Evolutionary conservation across 53 echinoderm and acorn worm species (phyloP), one percentile per base, ranked within the genome.

Genomic region (Actinopyga echinites): DNA sequence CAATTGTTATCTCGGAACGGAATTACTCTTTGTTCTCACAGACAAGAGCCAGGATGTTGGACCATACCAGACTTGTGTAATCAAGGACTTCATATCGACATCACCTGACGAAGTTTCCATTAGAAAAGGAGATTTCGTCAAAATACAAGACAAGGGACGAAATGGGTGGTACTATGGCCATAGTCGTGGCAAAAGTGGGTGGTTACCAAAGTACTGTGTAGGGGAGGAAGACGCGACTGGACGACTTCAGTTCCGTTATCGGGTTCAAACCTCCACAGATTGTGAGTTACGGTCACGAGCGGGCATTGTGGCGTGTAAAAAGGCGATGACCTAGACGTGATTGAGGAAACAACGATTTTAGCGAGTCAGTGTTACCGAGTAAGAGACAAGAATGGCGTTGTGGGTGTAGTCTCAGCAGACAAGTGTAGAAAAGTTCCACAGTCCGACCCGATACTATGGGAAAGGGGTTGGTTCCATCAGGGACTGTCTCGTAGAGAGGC

Each of bases 401-500:
- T 77, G 13, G 77, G 77, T 5, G 32, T 77, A 4, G 28, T 56
- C 54, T n/a, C 20, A 33, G 25, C 30, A 11, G 12, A 23, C 4
- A 56, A 77, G 9, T 77, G 54, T 54, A 26, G 19, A 32, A 52
- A 31, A 31, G 9, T 77, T 2, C 29, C 29, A 0, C 29, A 54
- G 54, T 11, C 24, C 44, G 31, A 53, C 26, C 17, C 77, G 2
- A 77, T 77, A 17, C 52, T 77, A 2, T 77, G 28, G 49, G 77
- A 77, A 8, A 53, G 77, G 32, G 77, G 54, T 21, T 77, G 77
- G 77, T 77, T 55, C 26, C 77, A 77, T 30, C 56, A 52, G 56
- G 20, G 54, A 11, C 13, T 77, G 19, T 10, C 49, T 43, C 77
- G 55, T 55, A 29, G 49, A 19, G 53, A 77, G 32, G 56, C 77